These are phyloP conservation scores for Oxyura jamaicensis DNA, from an alignment of 2,113 vertebrate genomes.

Conservation along the genomic window DNA sequence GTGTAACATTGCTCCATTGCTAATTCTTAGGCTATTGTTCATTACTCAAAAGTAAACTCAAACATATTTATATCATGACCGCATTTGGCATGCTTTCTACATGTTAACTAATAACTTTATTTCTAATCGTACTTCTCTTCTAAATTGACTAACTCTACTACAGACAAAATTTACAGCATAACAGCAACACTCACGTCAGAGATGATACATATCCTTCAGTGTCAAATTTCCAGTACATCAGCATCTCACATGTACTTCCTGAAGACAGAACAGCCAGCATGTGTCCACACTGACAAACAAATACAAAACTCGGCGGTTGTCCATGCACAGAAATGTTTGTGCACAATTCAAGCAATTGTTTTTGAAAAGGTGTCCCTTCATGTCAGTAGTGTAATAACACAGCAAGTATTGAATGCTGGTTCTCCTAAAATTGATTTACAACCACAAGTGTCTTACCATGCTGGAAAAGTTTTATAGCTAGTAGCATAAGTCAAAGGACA, in stretches of 20 bases:
- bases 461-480: not conserved
- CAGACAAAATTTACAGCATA: not conserved
- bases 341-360: not conserved
- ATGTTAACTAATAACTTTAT: not conserved
- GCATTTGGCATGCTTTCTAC: not conserved
- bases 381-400: not conserved
- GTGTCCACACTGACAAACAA: not conserved
- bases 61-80: not conserved
- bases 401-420: not conserved
- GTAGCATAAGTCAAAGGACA: not conserved
- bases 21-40: not conserved
- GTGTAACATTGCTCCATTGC: not conserved
- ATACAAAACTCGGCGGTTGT: not conserved
- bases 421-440: slow-evolving; percentile 1
- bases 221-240: not conserved
- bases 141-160: not conserved
- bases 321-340: not conserved
- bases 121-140: not conserved
- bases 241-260: not conserved
- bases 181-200: not conserved
- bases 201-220: not conserved
- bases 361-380: not conserved
- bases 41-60: not conserved
- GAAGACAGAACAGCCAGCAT: not conserved
- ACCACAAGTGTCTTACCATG: not conserved